Evolutionary conservation across 2,797 vertebrate genomes (phyloP), one percentile per base, ranked within the genome.

Genomic region (Chelmon rostratus): DNA sequence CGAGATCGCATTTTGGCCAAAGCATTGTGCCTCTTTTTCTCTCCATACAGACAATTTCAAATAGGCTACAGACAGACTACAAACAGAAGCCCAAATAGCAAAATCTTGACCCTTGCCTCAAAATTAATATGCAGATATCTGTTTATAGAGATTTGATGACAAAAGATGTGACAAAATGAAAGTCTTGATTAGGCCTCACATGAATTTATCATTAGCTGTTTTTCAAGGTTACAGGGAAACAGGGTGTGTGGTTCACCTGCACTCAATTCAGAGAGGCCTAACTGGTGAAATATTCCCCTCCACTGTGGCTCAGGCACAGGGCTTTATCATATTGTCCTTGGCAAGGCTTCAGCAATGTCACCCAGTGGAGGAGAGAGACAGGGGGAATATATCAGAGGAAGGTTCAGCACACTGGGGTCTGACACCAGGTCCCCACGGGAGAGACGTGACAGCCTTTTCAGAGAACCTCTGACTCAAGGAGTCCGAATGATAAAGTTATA

Each of bases 311-410:
- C 91, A 91, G 94, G 93, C 95, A 95, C 89, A 91, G 76, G 96
- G 90, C 95, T 97, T 96, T 86, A 97, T 97, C 96, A 97, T 96
- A 95, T 92, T 67, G 94, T 93, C 96, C 96, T 97, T 97, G 92
- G 88, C 64, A 83, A 87, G 86, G 92, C 92, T 93, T 88, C 86
- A 87, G 87, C 94, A 96, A 97, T 96, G 96, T 96, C 96, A 96
- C 90, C 92, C 87, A 87, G 90, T 86, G 90, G 84, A 90, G 87
- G 85, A 90, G 90, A 93, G 84, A 91, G 94, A 95, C 89, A 92
- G 92, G 91, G 88, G 92, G 93, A 91, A 95, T 94, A 94, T 91
- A 96, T 95, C 94, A 95, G 93, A 91, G 93, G 91, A 79, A 84
- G 93, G 94, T 95, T 93, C 92, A 86, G 90, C 95, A 94, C 95